These are phyloP conservation scores for Actinernus sp. DNA, from an alignment of 92 coral and sea anemone genomes.

Conservation along the genomic window DNA sequence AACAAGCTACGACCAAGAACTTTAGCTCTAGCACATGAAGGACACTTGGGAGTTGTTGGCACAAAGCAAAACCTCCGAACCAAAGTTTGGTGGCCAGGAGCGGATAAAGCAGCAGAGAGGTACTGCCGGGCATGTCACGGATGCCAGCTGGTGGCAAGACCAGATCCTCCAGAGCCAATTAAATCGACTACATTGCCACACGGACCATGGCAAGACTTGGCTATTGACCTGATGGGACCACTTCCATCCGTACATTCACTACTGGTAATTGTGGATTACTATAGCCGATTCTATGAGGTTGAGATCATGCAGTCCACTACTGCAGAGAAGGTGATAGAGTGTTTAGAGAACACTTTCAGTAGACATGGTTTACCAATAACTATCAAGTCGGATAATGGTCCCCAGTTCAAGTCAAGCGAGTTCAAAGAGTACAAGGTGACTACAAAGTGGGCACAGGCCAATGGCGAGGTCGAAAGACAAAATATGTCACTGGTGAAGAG, in stretches of 20 bases:
- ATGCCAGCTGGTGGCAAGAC: slow-evolving; percentile 53
- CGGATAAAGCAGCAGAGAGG: slow-evolving; percentile 49
- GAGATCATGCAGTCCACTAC: slow-evolving; percentile 7
- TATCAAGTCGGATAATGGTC: slow-evolving; percentile 48
- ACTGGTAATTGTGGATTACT: slow-evolving; percentile 41
- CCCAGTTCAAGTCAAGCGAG: slow-evolving; percentile 29
- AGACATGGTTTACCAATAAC: slow-evolving; percentile 47
- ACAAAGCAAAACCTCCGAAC: slow-evolving; percentile 43
- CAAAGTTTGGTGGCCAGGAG: slow-evolving; percentile 75
- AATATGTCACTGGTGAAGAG: slow-evolving; percentile 51
- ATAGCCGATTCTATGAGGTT: slow-evolving; percentile 27
- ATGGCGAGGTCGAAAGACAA: slow-evolving; percentile 54
- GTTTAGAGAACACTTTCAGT: slow-evolving; percentile 27
- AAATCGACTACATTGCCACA: slow-evolving; percentile 21
- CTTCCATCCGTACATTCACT: slow-evolving; percentile 24
- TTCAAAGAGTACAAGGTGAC: slow-evolving; percentile 25
- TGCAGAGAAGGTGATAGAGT: slow-evolving; percentile 2
- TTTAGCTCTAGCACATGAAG: slow-evolving; percentile 45
- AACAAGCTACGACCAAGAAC: slow-evolving; percentile 35
- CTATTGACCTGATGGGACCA: slow-evolving; percentile 27
- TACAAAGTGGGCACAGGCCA: slow-evolving; percentile 55
- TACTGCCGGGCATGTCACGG: slow-evolving; percentile 59
- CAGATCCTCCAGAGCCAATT: slow-evolving; percentile 47
- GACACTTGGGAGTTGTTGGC: slow-evolving; percentile 57
- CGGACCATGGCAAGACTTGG: slow-evolving; percentile 54